phyloP scores from a whole-genome alignment of 2,797 vertebrate species.

The Aldrovandia affinis region DNA sequence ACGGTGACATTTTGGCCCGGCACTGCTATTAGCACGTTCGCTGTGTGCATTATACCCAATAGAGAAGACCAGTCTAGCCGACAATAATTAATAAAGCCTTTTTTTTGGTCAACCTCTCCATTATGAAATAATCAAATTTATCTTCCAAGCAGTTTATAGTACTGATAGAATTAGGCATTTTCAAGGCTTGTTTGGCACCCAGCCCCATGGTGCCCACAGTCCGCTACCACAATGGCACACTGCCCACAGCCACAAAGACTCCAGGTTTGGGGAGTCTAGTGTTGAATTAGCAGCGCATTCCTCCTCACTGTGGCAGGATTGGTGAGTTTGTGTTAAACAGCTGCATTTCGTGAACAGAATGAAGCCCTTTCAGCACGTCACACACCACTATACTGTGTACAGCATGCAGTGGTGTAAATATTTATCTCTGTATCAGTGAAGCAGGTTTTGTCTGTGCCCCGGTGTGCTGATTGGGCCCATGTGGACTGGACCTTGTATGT shows the following conservation, averaged over 20 bases:
- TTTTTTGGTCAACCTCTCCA: not conserved
- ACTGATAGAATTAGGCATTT: not conserved
- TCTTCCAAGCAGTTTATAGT: not conserved
- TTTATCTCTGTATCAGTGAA: too few relatives aligned
- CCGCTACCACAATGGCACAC: not conserved
- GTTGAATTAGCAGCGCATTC: too few relatives aligned
- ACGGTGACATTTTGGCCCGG: not conserved
- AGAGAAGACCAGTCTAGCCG: not conserved
- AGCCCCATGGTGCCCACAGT: not conserved
- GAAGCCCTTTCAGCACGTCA: too few relatives aligned
- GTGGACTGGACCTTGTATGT: too few relatives aligned
- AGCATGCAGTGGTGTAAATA: too few relatives aligned
- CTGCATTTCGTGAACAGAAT: too few relatives aligned
- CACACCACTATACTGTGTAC: too few relatives aligned
- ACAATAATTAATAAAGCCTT: not conserved
- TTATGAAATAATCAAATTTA: slow-evolving; percentile 10
- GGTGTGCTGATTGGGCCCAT: too few relatives aligned
- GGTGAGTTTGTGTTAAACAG: too few relatives aligned
- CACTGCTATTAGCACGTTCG: not conserved
- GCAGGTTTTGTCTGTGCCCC: too few relatives aligned
- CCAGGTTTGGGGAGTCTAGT: too few relatives aligned
- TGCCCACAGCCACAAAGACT: not conserved
- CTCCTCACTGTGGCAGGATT: too few relatives aligned
- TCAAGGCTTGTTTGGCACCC: not conserved
- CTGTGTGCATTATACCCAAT: not conserved